Percentiles rank a stretch among this genome's conserved stretches.
Conservation (phyloP, 2,888 invertebrate species). For the Cheilosia scutellata region DNA sequence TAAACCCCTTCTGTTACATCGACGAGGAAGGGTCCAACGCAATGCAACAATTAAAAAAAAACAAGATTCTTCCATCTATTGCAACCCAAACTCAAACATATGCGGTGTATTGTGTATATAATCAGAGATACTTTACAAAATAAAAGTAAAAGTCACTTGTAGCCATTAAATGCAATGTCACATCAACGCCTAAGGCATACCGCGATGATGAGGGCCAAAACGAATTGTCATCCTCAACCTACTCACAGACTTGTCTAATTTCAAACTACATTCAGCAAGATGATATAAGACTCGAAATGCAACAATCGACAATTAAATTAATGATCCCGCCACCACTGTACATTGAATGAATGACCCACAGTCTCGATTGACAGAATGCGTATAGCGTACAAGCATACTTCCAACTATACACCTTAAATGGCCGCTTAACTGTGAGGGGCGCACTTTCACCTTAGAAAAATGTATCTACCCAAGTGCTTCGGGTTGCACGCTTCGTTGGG, state of each 20-base stretch:
- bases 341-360: conserved; percentile 46
- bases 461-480: conserved; percentile 37
- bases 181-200: conserved; percentile 30
- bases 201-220: conserved; percentile 23
- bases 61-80: conserved; percentile 49
- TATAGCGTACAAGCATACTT: conserved; percentile 22
- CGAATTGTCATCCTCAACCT: conserved; percentile 43
- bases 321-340: conserved; percentile 39
- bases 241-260: neutral
- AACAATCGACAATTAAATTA: conserved; percentile 65
- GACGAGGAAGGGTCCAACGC: conserved; percentile 8
- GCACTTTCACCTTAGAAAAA: conserved; percentile 68
- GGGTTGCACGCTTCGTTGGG: conserved; percentile 53
- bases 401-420: conserved; percentile 24
- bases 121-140: conserved; percentile 5
- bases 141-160: conserved; percentile 58
- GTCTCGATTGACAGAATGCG: conserved; percentile 34
- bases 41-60: conserved; percentile 38
- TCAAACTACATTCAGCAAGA: conserved; percentile 2
- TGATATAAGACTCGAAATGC: conserved; percentile 58
- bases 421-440: conserved; percentile 49
- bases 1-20: conserved; percentile 6
- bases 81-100: conserved; percentile 52
- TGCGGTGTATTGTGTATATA: neutral
- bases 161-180: conserved; percentile 55